These are phyloP conservation scores for Chelidonichthys spinosus DNA, from an alignment of 2,797 vertebrate genomes.

Conservation along the genomic window DNA sequence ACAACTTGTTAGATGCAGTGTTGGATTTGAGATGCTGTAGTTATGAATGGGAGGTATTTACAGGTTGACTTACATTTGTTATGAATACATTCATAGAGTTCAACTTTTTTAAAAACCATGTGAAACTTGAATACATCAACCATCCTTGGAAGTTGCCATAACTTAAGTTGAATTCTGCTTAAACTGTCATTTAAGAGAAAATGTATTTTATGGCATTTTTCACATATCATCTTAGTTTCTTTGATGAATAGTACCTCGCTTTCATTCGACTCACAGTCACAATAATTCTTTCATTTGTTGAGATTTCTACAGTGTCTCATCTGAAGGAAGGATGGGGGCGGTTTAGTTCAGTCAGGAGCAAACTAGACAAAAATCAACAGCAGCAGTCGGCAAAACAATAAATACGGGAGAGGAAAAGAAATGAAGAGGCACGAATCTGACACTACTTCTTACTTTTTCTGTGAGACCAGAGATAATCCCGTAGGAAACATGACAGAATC, in stretches of 20 bases:
- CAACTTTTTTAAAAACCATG: too few relatives aligned
- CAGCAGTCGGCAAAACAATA: conserved; percentile 35
- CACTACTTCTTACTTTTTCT: conserved; percentile 10
- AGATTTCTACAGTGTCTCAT: conserved; percentile 39
- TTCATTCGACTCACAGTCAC: conserved; percentile 12
- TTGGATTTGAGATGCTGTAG: background rate
- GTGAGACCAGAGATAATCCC: conserved; percentile 19
- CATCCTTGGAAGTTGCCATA: background rate
- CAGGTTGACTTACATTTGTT: background rate
- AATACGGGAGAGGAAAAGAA: conserved; percentile 31
- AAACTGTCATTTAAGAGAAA: conserved; percentile 7
- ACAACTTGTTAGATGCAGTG: background rate
- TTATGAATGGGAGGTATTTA: background rate
- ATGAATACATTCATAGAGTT: background rate
- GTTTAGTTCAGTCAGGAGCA: conserved; percentile 30
- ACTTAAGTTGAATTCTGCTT: conserved; percentile 4
- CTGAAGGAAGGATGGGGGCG: conserved; percentile 27
- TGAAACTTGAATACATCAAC: background rate
- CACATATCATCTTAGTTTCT: conserved; percentile 14
- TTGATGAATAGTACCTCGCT: conserved; percentile 13
- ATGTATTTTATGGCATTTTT: background rate
- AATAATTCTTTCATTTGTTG: conserved; percentile 36
- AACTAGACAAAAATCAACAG: conserved; percentile 42
- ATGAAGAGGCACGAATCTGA: conserved; percentile 29
- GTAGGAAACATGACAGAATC: conserved; percentile 8